Evolutionary conservation across 2,888 invertebrate genomes (phyloP), one percentile per base, ranked within the genome.

Genomic region (Stegana nigrithorax): DNA sequence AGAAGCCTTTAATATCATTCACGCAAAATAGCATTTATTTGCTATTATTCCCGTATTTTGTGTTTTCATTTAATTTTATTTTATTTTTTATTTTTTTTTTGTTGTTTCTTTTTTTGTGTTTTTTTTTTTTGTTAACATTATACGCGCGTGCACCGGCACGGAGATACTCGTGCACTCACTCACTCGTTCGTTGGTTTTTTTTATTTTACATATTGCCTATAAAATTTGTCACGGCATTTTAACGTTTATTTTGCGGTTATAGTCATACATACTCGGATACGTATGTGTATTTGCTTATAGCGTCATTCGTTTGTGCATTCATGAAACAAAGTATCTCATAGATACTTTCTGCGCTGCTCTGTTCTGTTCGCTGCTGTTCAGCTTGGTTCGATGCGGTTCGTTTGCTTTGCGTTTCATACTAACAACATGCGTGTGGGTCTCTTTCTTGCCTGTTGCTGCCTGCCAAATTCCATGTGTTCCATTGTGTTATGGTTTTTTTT

Each of bases 171-270:
- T n/a, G n/a, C n/a, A n/a, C n/a, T n/a, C n/a, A n/a, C n/a, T n/a
- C n/a, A n/a, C n/a, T 60, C 57, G 50, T 32, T 27, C 23, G 63
- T 60, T 72, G 63, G 6, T 68, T 64, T 44, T 51, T 19, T 51
- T 14, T 51, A 12, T n/a, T n/a, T 39, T 19, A 63, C 60, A 65
- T 68, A 63, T 12, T 36, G 19, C 25, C 50, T 63, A 62, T 64
- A 50, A 23, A 51, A 57, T 58, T 62, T 64, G 66, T 66, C 64
- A 62, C 59, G 63, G 61, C 59, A 59, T 59, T 63, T 64, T 64
- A 51, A 60, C 51, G 53, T 58, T 21, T 50, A 36, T 59, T 44
- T 68, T 78, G 78, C 67, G 72, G 78, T 72, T 65, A 29, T 44
- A 42, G 25, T 27, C 19, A 47, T 47, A 23, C 25, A 47, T 23